Percentiles rank a stretch among this genome's conserved stretches.
phyloP scores from a whole-genome alignment of 2,113 vertebrate genomes.

The Charadrius vociferus region DNA sequence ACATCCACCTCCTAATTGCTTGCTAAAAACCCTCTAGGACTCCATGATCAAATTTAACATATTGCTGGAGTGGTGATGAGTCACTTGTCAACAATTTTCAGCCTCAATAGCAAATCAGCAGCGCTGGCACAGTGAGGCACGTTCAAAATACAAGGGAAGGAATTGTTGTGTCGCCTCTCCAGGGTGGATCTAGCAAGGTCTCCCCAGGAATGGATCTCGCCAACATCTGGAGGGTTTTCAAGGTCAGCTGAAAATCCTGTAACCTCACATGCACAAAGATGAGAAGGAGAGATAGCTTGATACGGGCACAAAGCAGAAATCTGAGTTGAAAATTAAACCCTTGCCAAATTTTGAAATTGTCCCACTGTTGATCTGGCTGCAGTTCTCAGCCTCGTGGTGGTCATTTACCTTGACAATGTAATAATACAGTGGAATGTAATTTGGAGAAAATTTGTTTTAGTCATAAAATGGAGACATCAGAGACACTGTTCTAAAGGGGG shows the following conservation, averaged over 20 bases:
- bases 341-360: background rate
- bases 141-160: background rate
- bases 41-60: slow-evolving; percentile 57
- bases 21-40: slow-evolving; percentile 60
- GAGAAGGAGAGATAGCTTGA: background rate
- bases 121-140: background rate
- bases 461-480: background rate
- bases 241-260: background rate
- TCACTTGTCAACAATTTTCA: slow-evolving; percentile 42
- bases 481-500: background rate
- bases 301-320: background rate
- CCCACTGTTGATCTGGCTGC: background rate
- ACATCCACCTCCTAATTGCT: slow-evolving; percentile 72
- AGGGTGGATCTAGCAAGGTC: background rate
- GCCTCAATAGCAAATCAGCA: background rate
- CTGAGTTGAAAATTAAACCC: background rate
- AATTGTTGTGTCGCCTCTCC: background rate
- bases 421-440: background rate
- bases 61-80: slow-evolving; percentile 22
- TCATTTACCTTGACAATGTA: background rate
- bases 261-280: background rate
- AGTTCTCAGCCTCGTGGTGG: background rate
- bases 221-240: background rate
- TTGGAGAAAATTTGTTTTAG: background rate
- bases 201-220: background rate